Evolutionary conservation across 2,888 invertebrate genomes (phyloP).

Genomic region (Pseudococcus jackbeardsleyi): DNA sequence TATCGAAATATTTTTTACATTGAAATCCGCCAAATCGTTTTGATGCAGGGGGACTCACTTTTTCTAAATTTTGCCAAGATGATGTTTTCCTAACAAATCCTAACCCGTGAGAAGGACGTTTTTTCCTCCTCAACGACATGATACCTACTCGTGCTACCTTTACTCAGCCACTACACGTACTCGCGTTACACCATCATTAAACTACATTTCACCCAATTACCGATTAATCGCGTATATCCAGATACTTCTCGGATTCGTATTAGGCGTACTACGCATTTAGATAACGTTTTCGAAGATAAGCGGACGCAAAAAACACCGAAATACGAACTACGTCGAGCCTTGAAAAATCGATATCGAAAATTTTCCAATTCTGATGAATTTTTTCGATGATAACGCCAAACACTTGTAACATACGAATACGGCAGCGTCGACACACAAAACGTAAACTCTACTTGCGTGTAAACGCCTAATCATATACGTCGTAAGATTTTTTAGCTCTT

Average conservation of each 20-base stretch:
- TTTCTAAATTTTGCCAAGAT: conserved; percentile 63
- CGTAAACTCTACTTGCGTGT: conserved; percentile 37
- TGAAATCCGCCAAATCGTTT: background rate
- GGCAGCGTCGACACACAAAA: background rate
- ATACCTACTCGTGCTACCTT: background rate
- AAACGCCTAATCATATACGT: conserved; percentile 56
- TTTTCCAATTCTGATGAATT: background rate
- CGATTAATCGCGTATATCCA: conserved; percentile 6
- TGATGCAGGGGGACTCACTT: conserved; percentile 20
- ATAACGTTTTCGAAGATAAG: background rate
- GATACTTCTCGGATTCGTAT: background rate
- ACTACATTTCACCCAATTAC: conserved; percentile 40
- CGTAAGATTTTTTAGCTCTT: conserved; percentile 44
- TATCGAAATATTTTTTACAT: background rate
- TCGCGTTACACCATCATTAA: background rate
- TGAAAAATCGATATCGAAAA: background rate
- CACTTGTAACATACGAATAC: background rate
- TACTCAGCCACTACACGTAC: background rate
- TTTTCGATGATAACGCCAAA: conserved; percentile 19
- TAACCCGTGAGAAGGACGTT: conserved; percentile 57
- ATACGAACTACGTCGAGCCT: background rate
- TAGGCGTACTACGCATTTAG: conserved; percentile 13
- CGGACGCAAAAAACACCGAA: background rate
- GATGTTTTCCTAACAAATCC: conserved; percentile 43
- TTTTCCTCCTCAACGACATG: conserved; percentile 63